Percentiles rank a stretch among this genome's conserved stretches.
phyloP scores from a whole-genome alignment of 2,888 invertebrate genomes.

The Megastigmus dorsalis region DNA sequence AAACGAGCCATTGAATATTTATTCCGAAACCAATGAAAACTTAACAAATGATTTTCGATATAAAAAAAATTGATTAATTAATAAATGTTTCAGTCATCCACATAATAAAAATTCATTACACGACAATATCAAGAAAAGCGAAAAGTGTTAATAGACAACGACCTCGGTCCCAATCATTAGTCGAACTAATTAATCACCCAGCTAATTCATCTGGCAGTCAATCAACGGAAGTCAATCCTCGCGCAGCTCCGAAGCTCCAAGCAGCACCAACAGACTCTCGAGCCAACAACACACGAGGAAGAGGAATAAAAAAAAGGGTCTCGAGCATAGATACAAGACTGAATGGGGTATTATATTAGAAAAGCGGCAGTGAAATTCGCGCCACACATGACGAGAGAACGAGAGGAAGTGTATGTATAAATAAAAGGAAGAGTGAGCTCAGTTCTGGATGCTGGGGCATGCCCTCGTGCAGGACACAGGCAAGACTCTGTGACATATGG shows the following conservation, averaged over 20 bases:
- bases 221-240: slow-evolving; percentile 5
- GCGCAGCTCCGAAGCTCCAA: neutral
- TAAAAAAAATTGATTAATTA: no score
- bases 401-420: neutral
- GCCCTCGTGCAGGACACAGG: slow-evolving; percentile 62
- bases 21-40: no score
- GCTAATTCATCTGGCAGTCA: neutral
- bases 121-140: no score
- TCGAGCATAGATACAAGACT: no score
- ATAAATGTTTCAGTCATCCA: no score
- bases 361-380: slow-evolving; percentile 1
- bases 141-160: no score
- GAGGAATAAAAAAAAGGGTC: neutral
- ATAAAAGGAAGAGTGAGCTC: no score
- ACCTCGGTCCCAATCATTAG: neutral
- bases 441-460: slow-evolving; percentile 70
- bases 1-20: no score
- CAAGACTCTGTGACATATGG: slow-evolving; percentile 71
- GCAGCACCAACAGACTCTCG: neutral
- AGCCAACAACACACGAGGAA: neutral
- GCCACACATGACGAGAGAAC: slow-evolving; percentile 38
- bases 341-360: slow-evolving; percentile 5
- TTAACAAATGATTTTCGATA: no score
- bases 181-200: neutral
- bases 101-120: no score